phyloP scores from a whole-genome alignment of 2,888 invertebrate species.

The Cantharis flavilabris region DNA sequence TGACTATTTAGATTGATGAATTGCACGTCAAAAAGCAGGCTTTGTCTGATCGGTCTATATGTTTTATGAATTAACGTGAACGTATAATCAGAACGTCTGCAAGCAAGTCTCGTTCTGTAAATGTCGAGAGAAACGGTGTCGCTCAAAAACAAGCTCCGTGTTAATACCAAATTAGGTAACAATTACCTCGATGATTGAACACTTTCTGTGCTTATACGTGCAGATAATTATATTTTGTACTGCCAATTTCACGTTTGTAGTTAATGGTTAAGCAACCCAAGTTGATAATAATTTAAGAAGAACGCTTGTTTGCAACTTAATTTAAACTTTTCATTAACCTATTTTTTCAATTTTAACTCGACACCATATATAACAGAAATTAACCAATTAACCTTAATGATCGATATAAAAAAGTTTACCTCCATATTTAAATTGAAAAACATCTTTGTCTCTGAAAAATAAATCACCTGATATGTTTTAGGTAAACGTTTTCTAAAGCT shows the following conservation, averaged over 20 bases:
- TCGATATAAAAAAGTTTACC: neutral
- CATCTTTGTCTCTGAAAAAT: neutral
- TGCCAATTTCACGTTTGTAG: neutral
- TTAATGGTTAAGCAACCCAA: neutral
- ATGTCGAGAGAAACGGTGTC: constrained; percentile 43
- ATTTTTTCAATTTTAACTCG: neutral
- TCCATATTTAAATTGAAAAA: neutral
- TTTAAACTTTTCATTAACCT: neutral
- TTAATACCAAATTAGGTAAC: constrained; percentile 46
- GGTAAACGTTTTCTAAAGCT: neutral
- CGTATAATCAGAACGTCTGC: constrained; percentile 46
- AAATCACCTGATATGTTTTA: too few relatives aligned
- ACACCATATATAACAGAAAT: neutral
- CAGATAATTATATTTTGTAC: neutral
- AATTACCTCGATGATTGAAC: constrained; percentile 39
- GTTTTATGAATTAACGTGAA: constrained; percentile 44
- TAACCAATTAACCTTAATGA: neutral
- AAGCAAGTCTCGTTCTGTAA: constrained; percentile 42
- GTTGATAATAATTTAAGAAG: neutral
- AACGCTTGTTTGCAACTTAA: neutral
- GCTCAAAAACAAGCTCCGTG: constrained; percentile 44
- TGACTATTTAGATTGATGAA: constrained; percentile 43
- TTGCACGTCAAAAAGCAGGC: constrained; percentile 45
- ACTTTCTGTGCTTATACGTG: constrained; percentile 7
- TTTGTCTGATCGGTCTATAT: constrained; percentile 40